Base-by-base conservation (phyloP, 2,797 vertebrate genomes). In the Neosilurus mollespiculum region DNA sequence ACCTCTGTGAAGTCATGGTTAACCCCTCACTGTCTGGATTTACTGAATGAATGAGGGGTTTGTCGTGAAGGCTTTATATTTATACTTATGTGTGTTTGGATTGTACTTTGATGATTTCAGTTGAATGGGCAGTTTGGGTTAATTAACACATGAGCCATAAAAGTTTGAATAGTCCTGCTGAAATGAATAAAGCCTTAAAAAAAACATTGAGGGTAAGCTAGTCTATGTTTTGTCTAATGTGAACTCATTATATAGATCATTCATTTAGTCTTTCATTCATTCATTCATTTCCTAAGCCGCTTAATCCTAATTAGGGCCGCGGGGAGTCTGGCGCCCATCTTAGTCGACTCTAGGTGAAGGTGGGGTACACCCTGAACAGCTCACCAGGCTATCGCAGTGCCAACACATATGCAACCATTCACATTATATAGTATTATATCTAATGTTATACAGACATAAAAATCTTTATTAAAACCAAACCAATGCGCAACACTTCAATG, bases 1-100 rank as follows among this genome's bases (percentile, higher is more conserved):
- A 88, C 87, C 90, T 90, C 81, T 53, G 61, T 81, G 78, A 85
- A 83, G 87, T 87, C 84, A 85, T 76, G 85, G 70, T 91, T 86
- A 91, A 87, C 85, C 84, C 87, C 81, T 22, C 65, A 81, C 75
- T 78, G 71, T 69, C 88, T 83, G 86, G 82, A 67, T 70, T 73
- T 51, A 12, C 22, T n/a, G 66, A 72, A 62, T 61, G 34, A n/a
- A 67, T 37, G 26, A 30, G 18, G 53, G 0, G 71, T 78, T 88
- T 49, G 54, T 76, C 59, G 67, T 83, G 86, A 24, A 66, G 15
- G 12, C 20, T 64, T 71, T 62, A 1, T 26, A 43, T 26, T 26
- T 51, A 64, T 10, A 4, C 59, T 30, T 49, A 26, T 62, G n/a
- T 78, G 59, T 26, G 49, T 49, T 78, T 51, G 3, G 2, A 10